Base-by-base conservation (phyloP, 2,113 vertebrate genomes). In the Macquaria australasica region DNA sequence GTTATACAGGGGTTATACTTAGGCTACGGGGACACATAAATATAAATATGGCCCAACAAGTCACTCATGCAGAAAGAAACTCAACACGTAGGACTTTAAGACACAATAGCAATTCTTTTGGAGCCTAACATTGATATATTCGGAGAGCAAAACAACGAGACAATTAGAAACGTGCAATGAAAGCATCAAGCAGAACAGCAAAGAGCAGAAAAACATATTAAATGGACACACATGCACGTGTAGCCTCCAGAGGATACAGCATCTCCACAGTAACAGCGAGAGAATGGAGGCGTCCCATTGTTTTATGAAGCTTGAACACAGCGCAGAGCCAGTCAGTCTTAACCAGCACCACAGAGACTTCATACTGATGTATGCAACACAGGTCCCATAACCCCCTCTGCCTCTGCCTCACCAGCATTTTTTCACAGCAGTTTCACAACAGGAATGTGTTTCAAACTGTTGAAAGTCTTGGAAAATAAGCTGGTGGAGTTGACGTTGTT, bases 301-400 rank as follows among this genome's bases (percentile, higher is more conserved):
- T 88, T 85, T 84, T 83, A 86, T 68, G 72, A 72, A 63, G 41
- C 58, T 34, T 66, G 56, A 60, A 79, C 45, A 71, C 74, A 78
- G 50, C 48, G 11, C 37, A 60, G 59, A 81, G 66, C 39, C 56
- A 8, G 3, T 48, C 53, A 14, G 51, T 58, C 34, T 78, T 3
- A 39, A 80, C 21, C 18, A 48, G 43, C 67, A 21, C 53, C 72
- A 25, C 43, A 25, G 59, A 48, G 45, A 79, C 50, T 25, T 50
- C 73, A 63, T 37, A 85, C 62, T 51, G n/a, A 53, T 56, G 55
- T 8, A 59, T 48, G n/a, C 58, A 72, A 31, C 78, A 63, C 48
- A 34, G 51, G 50, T 64, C 63, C 43, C 18, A 6, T 58, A 72
- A 34, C 16, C 70, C 5, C 56, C 50, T 3, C 55, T 50, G 9